Evolutionary conservation across 2,113 vertebrate genomes (phyloP).

Genomic region (Athene cunicularia): DNA sequence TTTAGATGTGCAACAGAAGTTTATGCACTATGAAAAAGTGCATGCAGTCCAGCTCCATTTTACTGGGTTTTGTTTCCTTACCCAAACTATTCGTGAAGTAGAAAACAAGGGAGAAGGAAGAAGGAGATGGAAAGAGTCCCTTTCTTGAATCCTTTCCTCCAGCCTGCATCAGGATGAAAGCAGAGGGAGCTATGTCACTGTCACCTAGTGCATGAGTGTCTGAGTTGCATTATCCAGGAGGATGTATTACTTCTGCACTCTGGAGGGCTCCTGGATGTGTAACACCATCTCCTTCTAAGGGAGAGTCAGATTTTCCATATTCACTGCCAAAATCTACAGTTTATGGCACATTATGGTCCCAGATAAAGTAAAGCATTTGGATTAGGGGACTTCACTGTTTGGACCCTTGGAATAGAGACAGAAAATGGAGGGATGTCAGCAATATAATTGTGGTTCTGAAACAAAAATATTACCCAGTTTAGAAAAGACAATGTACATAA

Average conservation of each 20-base stretch:
- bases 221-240: neutral
- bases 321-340: neutral
- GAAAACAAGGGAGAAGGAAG: neutral
- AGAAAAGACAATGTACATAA: neutral
- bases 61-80: neutral
- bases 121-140: neutral
- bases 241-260: neutral
- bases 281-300: neutral
- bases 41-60: neutral
- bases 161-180: neutral
- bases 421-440: neutral
- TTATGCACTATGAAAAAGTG: neutral
- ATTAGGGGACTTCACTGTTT: neutral
- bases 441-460: neutral
- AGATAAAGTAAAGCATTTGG: neutral
- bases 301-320: neutral
- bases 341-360: neutral
- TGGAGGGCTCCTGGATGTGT: neutral
- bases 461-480: neutral
- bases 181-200: neutral
- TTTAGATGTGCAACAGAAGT: neutral
- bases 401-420: neutral
- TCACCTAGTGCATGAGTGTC: neutral
- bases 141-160: neutral
- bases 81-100: neutral